These are phyloP conservation scores for Tiliqua scincoides DNA, from an alignment of 2,113 vertebrate species.

Conservation along the genomic window DNA sequence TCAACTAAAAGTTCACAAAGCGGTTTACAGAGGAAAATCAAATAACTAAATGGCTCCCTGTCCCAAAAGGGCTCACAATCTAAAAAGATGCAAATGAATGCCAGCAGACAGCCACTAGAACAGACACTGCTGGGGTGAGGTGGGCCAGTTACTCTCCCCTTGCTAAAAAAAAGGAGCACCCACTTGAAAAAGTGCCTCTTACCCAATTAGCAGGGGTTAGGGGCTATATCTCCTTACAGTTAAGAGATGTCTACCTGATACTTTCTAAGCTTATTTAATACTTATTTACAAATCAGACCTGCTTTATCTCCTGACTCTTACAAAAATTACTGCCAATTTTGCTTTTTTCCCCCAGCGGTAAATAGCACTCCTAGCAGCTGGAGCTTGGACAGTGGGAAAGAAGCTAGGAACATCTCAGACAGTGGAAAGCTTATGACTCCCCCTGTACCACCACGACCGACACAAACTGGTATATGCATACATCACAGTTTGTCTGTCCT, in stretches of 20 bases:
- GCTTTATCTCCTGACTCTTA: background rate
- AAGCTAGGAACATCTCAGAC: slow-evolving; percentile 86
- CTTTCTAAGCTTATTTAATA: background rate
- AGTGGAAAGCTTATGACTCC: slow-evolving; percentile 89
- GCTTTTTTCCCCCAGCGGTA: slow-evolving; percentile 83
- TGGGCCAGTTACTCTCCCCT: too few relatives aligned
- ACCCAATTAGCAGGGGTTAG: too few relatives aligned
- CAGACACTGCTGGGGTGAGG: too few relatives aligned
- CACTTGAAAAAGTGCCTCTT: too few relatives aligned
- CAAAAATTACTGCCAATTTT: slow-evolving; percentile 45
- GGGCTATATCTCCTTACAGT: background rate
- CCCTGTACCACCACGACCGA: slow-evolving; percentile 94
- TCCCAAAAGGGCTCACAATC: too few relatives aligned
- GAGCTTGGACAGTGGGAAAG: slow-evolving; percentile 96
- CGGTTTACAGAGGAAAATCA: too few relatives aligned
- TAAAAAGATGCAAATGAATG: too few relatives aligned
- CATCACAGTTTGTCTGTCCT: background rate
- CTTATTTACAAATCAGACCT: background rate
- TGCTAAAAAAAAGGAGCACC: too few relatives aligned
- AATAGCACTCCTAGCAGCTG: slow-evolving; percentile 93
- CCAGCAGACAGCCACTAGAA: too few relatives aligned
- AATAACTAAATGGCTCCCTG: too few relatives aligned
- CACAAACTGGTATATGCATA: slow-evolving; percentile 85
- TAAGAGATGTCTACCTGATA: background rate
- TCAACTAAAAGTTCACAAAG: too few relatives aligned